Conservation (phyloP, 1,140 invertebrate genomes). For the Achroia grisella region DNA sequence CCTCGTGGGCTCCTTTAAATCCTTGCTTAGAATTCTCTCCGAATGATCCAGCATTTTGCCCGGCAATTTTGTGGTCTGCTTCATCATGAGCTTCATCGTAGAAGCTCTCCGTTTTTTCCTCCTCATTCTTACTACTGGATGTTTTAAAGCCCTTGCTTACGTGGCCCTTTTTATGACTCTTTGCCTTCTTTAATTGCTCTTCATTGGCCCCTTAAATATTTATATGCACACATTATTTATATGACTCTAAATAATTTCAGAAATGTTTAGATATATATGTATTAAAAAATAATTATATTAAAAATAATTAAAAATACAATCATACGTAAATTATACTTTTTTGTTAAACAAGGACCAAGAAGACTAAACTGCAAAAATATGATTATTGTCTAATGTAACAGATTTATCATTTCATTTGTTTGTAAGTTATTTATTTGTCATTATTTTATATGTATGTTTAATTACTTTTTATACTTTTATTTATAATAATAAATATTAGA, state of each 20-base stretch:
- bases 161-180: constrained; percentile 79
- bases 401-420: no score
- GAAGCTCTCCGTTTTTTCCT: constrained; percentile 78
- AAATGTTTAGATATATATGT: no score
- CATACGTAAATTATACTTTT: no score
- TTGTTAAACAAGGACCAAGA: no score
- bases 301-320: no score
- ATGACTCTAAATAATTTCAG: no score
- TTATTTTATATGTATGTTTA: no score
- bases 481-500: background rate
- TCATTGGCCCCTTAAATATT: constrained; percentile 58
- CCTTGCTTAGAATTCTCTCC: constrained; percentile 71
- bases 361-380: no score
- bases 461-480: background rate
- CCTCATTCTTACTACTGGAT: constrained; percentile 79
- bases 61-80: constrained; percentile 73
- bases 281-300: no score
- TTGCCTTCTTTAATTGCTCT: constrained; percentile 69
- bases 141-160: constrained; percentile 78
- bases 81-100: constrained; percentile 80
- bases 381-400: no score
- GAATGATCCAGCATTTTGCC: constrained; percentile 70
- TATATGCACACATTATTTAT: no score
- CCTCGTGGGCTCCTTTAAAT: constrained; percentile 75
- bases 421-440: no score